phyloP scores from a whole-genome alignment of 2,888 invertebrate genomes.

The Galerucella nymphaeae region DNA sequence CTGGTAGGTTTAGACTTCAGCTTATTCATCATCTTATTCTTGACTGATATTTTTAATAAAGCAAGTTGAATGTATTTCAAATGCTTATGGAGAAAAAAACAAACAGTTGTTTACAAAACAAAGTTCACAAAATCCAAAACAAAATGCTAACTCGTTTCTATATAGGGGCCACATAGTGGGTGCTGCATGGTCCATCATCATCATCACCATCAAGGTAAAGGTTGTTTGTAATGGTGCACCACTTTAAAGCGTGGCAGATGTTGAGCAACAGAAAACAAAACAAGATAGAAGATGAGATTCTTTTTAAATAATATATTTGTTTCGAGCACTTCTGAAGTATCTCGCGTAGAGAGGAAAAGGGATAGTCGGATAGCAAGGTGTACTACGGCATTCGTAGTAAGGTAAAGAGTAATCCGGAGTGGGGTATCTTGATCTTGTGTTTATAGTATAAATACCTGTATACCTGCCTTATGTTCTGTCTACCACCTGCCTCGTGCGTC shows the following conservation, averaged over 20 bases:
- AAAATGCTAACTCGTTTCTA: no score
- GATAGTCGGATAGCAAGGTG: constrained; percentile 41
- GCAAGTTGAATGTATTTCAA: no score
- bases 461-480: constrained; percentile 50
- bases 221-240: neutral
- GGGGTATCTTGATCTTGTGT: constrained; percentile 10
- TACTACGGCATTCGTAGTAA: constrained; percentile 40
- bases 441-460: constrained; percentile 27
- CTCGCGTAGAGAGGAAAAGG: constrained; percentile 6
- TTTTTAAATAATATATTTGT: constrained; percentile 8
- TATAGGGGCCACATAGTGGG: constrained; percentile 9
- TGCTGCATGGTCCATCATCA: constrained; percentile 18
- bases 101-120: neutral
- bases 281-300: neutral
- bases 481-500: constrained; percentile 44
- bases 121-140: neutral
- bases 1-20: no score
- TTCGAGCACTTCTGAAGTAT: neutral
- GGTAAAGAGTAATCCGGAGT: constrained; percentile 25
- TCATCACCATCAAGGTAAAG: constrained; percentile 5
- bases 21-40: no score
- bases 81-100: neutral
- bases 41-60: no score
- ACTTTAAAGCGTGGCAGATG: constrained; percentile 21
- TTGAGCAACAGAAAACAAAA: constrained; percentile 17